Conservation (phyloP, 2,797 vertebrate genomes). For the Acanthurus tractus region DNA sequence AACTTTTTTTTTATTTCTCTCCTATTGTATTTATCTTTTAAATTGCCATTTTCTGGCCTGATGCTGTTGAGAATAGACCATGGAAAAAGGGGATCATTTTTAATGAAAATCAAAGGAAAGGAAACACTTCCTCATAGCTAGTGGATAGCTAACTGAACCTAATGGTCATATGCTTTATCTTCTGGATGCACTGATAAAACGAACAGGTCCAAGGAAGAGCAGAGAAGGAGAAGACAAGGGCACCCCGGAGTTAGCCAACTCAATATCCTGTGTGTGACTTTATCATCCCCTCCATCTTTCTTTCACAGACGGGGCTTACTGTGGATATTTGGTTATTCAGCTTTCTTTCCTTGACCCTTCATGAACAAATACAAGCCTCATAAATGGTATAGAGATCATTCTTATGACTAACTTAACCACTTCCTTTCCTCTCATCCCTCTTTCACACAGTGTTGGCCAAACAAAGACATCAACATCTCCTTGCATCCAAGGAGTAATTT, state of each 20-base stretch:
- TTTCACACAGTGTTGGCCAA: slow-evolving; percentile 67
- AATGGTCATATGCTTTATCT: slow-evolving; percentile 57
- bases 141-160: slow-evolving; percentile 30
- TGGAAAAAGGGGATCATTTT: background rate
- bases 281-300: slow-evolving; percentile 68
- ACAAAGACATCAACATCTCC: slow-evolving; percentile 80
- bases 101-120: background rate
- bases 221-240: slow-evolving; percentile 51
- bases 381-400: slow-evolving; percentile 43
- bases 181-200: slow-evolving; percentile 42
- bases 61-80: slow-evolving; percentile 15
- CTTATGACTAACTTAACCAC: slow-evolving; percentile 46
- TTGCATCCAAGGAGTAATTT: slow-evolving; percentile 82
- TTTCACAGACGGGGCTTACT: slow-evolving; percentile 52
- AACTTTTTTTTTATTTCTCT: background rate
- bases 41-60: background rate
- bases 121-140: slow-evolving; percentile 9
- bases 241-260: slow-evolving; percentile 54
- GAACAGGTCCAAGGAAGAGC: slow-evolving; percentile 43
- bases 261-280: slow-evolving; percentile 73
- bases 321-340: slow-evolving; percentile 72
- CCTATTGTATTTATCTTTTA: background rate
- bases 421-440: slow-evolving; percentile 58
- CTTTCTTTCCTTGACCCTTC: slow-evolving; percentile 63
- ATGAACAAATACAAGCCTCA: slow-evolving; percentile 70